phyloP scores from a whole-genome alignment of 2,888 invertebrate species.

The Desoria tigrina region DNA sequence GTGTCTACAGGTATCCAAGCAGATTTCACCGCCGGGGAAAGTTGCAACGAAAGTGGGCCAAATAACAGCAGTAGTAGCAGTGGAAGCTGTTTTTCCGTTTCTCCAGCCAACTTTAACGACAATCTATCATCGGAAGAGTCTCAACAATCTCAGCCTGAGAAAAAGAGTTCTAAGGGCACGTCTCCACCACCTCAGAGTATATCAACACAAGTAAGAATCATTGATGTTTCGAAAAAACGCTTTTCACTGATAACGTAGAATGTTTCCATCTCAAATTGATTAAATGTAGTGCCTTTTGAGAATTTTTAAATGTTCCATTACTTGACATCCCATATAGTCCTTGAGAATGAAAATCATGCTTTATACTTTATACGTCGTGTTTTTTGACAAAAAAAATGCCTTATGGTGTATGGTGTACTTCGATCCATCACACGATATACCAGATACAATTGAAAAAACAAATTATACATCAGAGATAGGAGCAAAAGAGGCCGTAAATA shows the following conservation, averaged over 20 bases:
- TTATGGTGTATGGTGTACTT: too few relatives aligned
- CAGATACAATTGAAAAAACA: too few relatives aligned
- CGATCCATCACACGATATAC: too few relatives aligned
- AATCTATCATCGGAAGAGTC: background rate
- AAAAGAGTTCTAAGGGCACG: slow-evolving; percentile 69
- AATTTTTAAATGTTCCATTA: too few relatives aligned
- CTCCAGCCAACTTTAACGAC: slow-evolving; percentile 10
- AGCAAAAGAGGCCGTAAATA: too few relatives aligned
- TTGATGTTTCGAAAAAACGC: background rate
- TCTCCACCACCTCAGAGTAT: slow-evolving; percentile 84
- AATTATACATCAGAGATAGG: too few relatives aligned
- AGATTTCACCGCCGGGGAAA: background rate
- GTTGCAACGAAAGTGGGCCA: slow-evolving; percentile 17
- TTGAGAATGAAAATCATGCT: too few relatives aligned
- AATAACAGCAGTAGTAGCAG: slow-evolving; percentile 24
- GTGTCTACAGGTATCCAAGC: slow-evolving; percentile 9
- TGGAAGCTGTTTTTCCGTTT: slow-evolving; percentile 16
- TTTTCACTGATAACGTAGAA: background rate
- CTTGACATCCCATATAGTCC: too few relatives aligned
- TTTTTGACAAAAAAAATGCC: too few relatives aligned
- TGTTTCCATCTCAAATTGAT: too few relatives aligned
- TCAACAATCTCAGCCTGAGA: background rate
- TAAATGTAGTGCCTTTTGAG: too few relatives aligned
- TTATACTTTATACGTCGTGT: too few relatives aligned
- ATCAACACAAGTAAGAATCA: slow-evolving; percentile 73